A percentile compares a stretch with the other conserved stretches of the same genome.
Evolutionary conservation across 37 sponge, comb jelly and placozoan genomes (phyloP).

Genomic region (Tethya wilhelma): DNA sequence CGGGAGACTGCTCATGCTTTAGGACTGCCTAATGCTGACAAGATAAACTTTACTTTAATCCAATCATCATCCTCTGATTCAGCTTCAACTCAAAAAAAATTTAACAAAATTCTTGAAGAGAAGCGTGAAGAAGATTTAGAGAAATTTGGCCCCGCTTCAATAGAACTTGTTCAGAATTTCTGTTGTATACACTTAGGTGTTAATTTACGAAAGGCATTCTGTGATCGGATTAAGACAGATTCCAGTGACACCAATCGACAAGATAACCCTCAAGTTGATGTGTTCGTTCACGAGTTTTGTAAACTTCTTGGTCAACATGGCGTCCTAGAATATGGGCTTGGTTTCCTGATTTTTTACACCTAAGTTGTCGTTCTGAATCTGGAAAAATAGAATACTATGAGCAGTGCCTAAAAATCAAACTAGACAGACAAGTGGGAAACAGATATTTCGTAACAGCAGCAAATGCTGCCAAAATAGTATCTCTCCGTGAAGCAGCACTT

Average conservation of each 20-base stretch:
- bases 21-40: conserved; percentile 45
- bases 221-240: not conserved
- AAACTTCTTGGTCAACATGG: conserved; percentile 49
- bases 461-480: conserved; percentile 44
- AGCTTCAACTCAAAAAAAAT: conserved; percentile 20
- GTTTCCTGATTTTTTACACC: conserved; percentile 2
- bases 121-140: conserved; percentile 31
- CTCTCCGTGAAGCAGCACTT: conserved; percentile 15
- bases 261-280: not conserved
- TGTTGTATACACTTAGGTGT: conserved; percentile 45
- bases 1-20: conserved; percentile 38
- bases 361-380: not conserved
- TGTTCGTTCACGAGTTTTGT: conserved; percentile 46
- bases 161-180: conserved; percentile 24
- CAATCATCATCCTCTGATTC: conserved; percentile 36
- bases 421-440: too few relatives aligned
- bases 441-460: conserved; percentile 49
- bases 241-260: not conserved
- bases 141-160: conserved; percentile 30
- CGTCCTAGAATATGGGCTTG: conserved; percentile 49
- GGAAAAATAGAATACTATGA: conserved; percentile 17
- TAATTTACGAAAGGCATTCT: conserved; percentile 13
- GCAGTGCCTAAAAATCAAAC: not conserved
- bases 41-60: conserved; percentile 57
- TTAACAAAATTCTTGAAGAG: conserved; percentile 14